Percentiles rank a stretch among this genome's conserved stretches.
Evolutionary conservation across 2,113 vertebrate genomes (phyloP).

Genomic region (Baryphthengus martii): DNA sequence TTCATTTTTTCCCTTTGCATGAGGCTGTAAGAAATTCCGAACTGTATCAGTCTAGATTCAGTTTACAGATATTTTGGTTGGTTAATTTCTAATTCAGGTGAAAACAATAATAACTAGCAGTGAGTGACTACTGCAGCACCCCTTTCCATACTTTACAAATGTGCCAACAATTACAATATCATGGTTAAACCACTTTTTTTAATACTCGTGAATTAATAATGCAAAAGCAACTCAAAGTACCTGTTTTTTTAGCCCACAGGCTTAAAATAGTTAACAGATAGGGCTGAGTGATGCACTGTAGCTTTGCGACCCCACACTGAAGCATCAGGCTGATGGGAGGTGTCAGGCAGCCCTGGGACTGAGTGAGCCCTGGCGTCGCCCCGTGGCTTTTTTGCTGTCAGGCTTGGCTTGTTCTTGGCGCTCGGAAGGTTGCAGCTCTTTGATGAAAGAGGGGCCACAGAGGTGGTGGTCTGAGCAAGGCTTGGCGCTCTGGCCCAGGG

Average conservation of each 20-base stretch:
- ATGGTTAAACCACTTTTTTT: not conserved
- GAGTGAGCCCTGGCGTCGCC: accelerated
- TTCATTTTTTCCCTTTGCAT: not conserved
- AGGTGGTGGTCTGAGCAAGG: not conserved
- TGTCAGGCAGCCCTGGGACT: not conserved
- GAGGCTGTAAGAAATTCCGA: not conserved
- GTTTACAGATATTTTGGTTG: not conserved
- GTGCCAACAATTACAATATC: not conserved
- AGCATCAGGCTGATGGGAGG: not conserved
- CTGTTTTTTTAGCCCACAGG: not conserved
- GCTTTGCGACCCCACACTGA: not conserved
- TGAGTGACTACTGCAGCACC: not conserved
- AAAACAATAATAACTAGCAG: not conserved
- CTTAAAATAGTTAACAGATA: not conserved
- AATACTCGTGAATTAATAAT: not conserved
- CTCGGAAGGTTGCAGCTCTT: not conserved
- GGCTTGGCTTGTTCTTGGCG: not conserved
- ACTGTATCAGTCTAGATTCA: not conserved
- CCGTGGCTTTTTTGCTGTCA: not conserved
- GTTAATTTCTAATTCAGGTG: not conserved
- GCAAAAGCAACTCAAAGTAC: not conserved
- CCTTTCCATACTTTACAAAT: not conserved
- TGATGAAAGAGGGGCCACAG: accelerated
- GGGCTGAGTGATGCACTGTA: not conserved
- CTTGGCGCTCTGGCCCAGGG: accelerated